phyloP scores from a whole-genome alignment of 1,140 invertebrate species.

The Micrasema minimum region DNA sequence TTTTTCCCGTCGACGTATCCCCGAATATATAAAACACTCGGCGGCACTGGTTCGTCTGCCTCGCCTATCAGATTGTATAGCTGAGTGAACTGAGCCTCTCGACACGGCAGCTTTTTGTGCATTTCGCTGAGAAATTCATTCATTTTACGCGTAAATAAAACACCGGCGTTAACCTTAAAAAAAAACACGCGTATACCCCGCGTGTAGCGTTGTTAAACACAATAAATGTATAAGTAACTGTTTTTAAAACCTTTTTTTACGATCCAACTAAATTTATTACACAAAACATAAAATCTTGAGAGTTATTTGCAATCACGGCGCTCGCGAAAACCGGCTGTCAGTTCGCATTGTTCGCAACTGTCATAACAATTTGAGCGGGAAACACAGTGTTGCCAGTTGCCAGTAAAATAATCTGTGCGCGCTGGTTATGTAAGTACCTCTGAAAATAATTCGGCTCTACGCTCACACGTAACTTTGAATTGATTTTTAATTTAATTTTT shows the following conservation, averaged over 20 bases:
- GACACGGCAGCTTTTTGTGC: conserved; percentile 65
- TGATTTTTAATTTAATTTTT: no score
- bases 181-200: background rate
- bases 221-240: no score
- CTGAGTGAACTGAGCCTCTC: conserved; percentile 69
- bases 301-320: background rate
- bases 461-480: no score
- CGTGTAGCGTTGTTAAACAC: background rate
- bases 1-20: conserved; percentile 84
- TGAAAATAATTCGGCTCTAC: no score
- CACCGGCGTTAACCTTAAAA: background rate
- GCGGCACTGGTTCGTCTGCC: conserved; percentile 69
- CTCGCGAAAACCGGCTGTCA: background rate
- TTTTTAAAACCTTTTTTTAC: no score
- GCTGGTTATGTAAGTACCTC: no score
- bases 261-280: no score
- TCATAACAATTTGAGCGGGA: conserved; percentile 28
- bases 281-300: no score
- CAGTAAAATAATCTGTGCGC: no score
- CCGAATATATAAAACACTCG: conserved; percentile 81
- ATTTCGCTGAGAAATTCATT: conserved; percentile 62
- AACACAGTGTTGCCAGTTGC: conserved; percentile 1
- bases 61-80: conserved; percentile 71
- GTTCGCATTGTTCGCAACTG: background rate
- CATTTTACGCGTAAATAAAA: conserved; percentile 49